Evolutionary conservation across 2,797 vertebrate genomes (phyloP).

Genomic region (Bryconaethiops microstoma): DNA sequence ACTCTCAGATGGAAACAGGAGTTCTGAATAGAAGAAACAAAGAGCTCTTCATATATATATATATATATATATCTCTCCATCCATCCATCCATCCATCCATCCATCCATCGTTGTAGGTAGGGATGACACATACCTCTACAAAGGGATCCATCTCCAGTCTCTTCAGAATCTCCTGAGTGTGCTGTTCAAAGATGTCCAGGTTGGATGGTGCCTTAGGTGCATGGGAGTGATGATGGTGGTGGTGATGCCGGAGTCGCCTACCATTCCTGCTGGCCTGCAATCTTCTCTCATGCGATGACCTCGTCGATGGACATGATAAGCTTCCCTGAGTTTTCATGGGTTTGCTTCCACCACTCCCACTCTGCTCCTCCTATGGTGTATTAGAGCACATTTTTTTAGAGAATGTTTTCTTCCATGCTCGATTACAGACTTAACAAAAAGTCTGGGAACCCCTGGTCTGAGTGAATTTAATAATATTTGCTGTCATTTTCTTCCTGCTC

Average conservation of each 20-base stretch:
- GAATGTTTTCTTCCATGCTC: background rate
- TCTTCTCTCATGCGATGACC: conserved; percentile 83
- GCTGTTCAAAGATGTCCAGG: conserved; percentile 93
- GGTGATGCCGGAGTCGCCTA: conserved; percentile 87
- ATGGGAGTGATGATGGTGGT: conserved; percentile 62
- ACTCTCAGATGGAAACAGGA: conserved; percentile 81
- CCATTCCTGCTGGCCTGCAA: conserved; percentile 85
- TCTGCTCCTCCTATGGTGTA: conserved; percentile 82
- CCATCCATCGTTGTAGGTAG: no score
- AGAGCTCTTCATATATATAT: no score
- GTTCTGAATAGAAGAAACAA: conserved; percentile 73
- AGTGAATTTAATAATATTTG: no score
- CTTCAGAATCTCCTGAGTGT: conserved; percentile 92
- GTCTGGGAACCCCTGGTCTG: no score
- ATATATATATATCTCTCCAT: no score
- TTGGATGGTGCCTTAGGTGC: conserved; percentile 85
- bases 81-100: no score
- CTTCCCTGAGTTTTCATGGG: conserved; percentile 95
- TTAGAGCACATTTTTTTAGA: background rate
- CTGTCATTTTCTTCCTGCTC: no score
- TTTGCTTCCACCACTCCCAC: conserved; percentile 76
- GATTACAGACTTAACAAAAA: background rate
- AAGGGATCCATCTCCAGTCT: conserved; percentile 92
- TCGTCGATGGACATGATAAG: conserved; percentile 81
- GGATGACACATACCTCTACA: no score